Base-by-base conservation (phyloP, 2,113 vertebrate species). In the Stigmatopora argus region DNA sequence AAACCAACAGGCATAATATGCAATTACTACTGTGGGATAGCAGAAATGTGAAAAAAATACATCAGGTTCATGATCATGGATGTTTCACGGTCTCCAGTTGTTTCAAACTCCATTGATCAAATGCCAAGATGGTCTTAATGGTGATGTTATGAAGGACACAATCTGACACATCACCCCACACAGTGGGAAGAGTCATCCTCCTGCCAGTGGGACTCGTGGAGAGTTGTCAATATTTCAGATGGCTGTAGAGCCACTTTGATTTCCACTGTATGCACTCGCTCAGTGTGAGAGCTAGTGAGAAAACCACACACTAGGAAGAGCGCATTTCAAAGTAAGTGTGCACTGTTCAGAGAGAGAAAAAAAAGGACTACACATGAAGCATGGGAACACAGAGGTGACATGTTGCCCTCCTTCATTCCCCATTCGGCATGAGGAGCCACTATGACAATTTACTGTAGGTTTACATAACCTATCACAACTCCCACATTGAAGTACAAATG, bases 401-500 rank as follows among this genome's bases (percentile, higher is more conserved):
- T 62, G 14, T 72, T 65, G 41, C 60, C 48, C 51, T 41, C 64
- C 46, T 75, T 15, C n/a, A 7, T 17, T 56, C 52, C 57, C 65
- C 31, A 6, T 53, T 53, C 73, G 72, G 71, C 65, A 62, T 34
- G 41, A 63, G 10, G 63, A 63, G 64, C 60, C 62, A 79, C 77
- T 75, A 69, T 55, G 66, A 71, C 62, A 81, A 74, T 41, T 10
- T 41, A 41, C 38, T 73, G 62, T 67, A 66, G 69, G 70, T 86
- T 87, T 85, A 83, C 65, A 65, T 84, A 88, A 87, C 83, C 76
- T 61, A 19, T 70, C 68, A 57, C 71, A 70, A 79, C 74, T 79
- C 77, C 71, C 79, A 70, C 83, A 86, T 84, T 85, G 85, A 88
- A 87, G 86, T 88, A 88, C 85, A 83, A 82, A 80, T 75, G 75